Evolutionary conservation across 1,140 invertebrate genomes (phyloP).

Genomic region (Branchinecta lindahli): DNA sequence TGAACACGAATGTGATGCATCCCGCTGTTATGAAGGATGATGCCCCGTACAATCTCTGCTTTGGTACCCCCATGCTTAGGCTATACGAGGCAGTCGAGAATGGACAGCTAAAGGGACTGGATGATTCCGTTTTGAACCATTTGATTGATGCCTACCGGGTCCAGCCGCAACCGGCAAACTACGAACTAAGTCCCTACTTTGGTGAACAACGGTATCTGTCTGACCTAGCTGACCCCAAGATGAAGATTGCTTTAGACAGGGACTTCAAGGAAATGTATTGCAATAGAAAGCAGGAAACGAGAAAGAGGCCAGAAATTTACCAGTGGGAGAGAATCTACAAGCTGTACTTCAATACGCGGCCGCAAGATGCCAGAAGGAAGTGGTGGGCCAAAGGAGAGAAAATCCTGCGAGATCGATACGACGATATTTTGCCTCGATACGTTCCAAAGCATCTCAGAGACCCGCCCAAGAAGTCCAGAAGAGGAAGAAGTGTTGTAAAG

Average conservation of each 20-base stretch:
- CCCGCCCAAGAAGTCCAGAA: conserved; percentile 18
- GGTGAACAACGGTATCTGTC: conserved; percentile 36
- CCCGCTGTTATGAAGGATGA: conserved; percentile 32
- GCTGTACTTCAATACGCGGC: conserved; percentile 41
- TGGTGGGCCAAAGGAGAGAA: conserved; percentile 26
- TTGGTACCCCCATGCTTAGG: conserved; percentile 48
- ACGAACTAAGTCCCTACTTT: conserved; percentile 58
- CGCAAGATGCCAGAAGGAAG: conserved; percentile 45
- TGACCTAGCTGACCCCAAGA: conserved; percentile 44
- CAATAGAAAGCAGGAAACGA: conserved; percentile 41
- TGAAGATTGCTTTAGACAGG: conserved; percentile 48
- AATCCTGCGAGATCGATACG: conserved; percentile 10
- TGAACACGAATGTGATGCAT: conserved; percentile 62
- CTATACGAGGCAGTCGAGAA: conserved; percentile 57
- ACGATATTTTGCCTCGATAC: conserved; percentile 12
- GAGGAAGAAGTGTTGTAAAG: conserved; percentile 12
- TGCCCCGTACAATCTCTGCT: conserved; percentile 66
- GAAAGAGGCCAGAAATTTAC: conserved; percentile 45
- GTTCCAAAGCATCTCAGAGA: conserved; percentile 16
- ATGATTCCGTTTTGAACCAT: conserved; percentile 56
- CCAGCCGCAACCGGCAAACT: conserved; percentile 41
- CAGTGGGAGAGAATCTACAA: conserved; percentile 62
- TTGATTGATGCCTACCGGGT: conserved; percentile 54
- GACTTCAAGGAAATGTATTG: conserved; percentile 48
- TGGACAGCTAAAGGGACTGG: conserved; percentile 55